These are phyloP conservation scores for Acanthaster planci DNA, from an alignment of 35 echinoderm and acorn worm species.

Conservation along the genomic window DNA sequence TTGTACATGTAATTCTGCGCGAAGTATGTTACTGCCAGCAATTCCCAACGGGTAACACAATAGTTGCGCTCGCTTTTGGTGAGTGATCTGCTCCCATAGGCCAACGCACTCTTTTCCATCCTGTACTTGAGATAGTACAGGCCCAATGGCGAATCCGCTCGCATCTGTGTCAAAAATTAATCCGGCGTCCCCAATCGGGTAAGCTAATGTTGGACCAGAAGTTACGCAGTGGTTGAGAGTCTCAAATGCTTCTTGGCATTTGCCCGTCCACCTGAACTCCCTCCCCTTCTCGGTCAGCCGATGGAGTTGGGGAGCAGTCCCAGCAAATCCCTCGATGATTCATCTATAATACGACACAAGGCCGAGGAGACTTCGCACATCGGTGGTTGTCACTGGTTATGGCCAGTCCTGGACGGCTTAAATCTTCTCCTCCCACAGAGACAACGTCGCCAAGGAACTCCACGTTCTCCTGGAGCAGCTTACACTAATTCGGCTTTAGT, in stretches of 20 bases:
- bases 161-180: conserved; percentile 73
- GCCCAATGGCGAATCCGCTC: conserved; percentile 32
- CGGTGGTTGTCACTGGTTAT: no score
- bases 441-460: no score
- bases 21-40: conserved; percentile 46
- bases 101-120: conserved; percentile 59
- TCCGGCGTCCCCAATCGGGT: background rate
- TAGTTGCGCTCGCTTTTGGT: conserved; percentile 50
- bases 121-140: conserved; percentile 55
- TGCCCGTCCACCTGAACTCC: conserved; percentile 37
- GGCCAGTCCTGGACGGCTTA: no score
- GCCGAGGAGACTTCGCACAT: no score
- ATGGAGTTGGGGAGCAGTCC: no score
- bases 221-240: conserved; percentile 40
- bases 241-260: conserved; percentile 46
- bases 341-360: no score
- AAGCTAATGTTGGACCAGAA: conserved; percentile 34
- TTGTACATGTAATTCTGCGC: conserved; percentile 56
- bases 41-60: conserved; percentile 45
- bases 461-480: no score
- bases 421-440: no score
- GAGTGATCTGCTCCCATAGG: conserved; percentile 46
- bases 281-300: conserved; percentile 4
- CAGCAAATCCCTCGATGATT: no score
- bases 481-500: no score